phyloP scores from a whole-genome alignment of 2,797 vertebrate genomes.

The Pristis pectinata region DNA sequence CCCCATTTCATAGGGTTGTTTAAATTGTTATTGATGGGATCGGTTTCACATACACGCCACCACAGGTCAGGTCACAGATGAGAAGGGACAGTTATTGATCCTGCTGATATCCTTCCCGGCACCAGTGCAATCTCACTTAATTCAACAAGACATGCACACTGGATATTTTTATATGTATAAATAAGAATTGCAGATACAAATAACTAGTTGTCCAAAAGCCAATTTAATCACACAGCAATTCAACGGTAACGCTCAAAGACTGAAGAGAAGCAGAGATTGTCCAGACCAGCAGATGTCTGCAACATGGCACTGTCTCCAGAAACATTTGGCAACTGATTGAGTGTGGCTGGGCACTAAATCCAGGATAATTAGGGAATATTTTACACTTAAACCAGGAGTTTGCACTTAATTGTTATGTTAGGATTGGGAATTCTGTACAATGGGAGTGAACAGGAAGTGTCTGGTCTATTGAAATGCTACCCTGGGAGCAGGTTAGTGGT shows the following conservation, averaged over 20 bases:
- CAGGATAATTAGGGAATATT: slow-evolving; percentile 27
- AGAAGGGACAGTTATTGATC: slow-evolving; percentile 31
- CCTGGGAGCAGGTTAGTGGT: slow-evolving; percentile 17
- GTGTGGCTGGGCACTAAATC: slow-evolving; percentile 9
- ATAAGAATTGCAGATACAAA: not conserved
- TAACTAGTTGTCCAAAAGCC: not conserved
- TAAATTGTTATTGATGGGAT: slow-evolving; percentile 33
- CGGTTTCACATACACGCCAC: slow-evolving; percentile 1
- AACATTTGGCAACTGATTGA: slow-evolving; percentile 20
- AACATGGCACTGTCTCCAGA: not conserved
- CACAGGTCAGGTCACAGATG: slow-evolving; percentile 26
- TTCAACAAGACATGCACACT: not conserved
- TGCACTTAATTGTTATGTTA: slow-evolving; percentile 28
- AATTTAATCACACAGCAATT: slow-evolving; percentile 23
- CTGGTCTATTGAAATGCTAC: slow-evolving; percentile 25
- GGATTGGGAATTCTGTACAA: slow-evolving; percentile 32
- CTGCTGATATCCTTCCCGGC: not conserved
- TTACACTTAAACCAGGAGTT: slow-evolving; percentile 19
- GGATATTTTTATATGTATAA: no score
- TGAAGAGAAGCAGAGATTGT: slow-evolving; percentile 29
- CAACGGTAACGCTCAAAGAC: not conserved
- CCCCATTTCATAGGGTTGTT: slow-evolving; percentile 7
- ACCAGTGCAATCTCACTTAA: not conserved
- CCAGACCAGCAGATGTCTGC: not conserved
- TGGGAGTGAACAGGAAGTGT: slow-evolving; percentile 27